Evolutionary conservation across 2,797 vertebrate species (phyloP), one percentile per base, ranked within the genome.

Genomic region (Benthosema pterotum): DNA sequence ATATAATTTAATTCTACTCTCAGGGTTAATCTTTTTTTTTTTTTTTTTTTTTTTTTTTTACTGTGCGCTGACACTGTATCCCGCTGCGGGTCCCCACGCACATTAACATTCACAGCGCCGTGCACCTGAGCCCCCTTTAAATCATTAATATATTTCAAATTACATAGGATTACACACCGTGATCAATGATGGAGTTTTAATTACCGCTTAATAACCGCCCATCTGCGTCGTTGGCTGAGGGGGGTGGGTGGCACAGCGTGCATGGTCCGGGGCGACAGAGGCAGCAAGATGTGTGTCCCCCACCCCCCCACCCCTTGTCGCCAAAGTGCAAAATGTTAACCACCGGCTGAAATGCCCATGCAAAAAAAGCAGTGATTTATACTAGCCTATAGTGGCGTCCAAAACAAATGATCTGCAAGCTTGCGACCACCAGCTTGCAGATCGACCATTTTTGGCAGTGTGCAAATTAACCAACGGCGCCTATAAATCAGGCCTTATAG

Each of bases 111-210:
- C 87, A 58, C 67, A 25, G 22, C 22, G 43, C 59, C 63, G 72
- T 58, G 88, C 81, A 85, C 83, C 87, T 86, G 77, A 58, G 65
- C 84, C 75, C 63, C 75, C 60, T 92, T 63, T 92, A 83, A 89
- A 92, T 92, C 90, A 92, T 91, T 92, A 88, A 91, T 89, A 83
- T 78, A 82, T 83, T 88, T 88, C 83, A 89, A 87, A 89, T 93
- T 89, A 90, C 91, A 88, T 86, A 89, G 87, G 86, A 89, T 89
- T 91, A 88, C 83, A 89, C 90, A 88, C 83, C 74, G 88, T 93
- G 91, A 94, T 89, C 89, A 89, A 91, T 91, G 89, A 90, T 88
- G 83, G 89, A 89, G 88, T 88, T 93, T 93, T 93, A 96, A 93
- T 94, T 91, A 89, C 80, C 79, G 86, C 83, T 38, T 93, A 94